Evolutionary conservation across 1,140 invertebrate species (phyloP).

Genomic region (Psilanteris sp.): DNA sequence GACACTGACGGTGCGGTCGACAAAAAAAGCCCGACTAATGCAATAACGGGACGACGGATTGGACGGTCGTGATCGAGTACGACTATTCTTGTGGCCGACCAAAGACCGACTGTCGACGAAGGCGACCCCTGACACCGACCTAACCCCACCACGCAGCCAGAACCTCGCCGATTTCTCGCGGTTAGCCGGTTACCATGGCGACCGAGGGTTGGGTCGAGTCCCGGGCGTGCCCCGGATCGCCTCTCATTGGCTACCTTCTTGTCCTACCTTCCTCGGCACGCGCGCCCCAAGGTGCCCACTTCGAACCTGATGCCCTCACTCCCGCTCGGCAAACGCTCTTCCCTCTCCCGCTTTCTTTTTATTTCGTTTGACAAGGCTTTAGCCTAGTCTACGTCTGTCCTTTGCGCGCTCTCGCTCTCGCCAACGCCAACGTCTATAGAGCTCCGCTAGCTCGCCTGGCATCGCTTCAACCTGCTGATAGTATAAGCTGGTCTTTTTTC

Average conservation of each 20-base stretch:
- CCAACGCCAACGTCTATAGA: constrained; percentile 6
- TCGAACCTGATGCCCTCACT: constrained; percentile 64
- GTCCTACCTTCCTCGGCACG: constrained; percentile 61
- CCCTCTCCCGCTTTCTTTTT: constrained; percentile 60
- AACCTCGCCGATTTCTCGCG: constrained; percentile 75
- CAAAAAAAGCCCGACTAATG: constrained; percentile 20
- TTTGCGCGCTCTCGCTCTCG: constrained; percentile 39
- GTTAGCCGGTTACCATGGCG: constrained; percentile 76
- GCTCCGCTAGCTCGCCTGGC: constrained; percentile 39
- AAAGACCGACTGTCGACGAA: constrained; percentile 78
- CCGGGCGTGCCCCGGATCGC: constrained; percentile 74
- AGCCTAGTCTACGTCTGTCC: constrained; percentile 60
- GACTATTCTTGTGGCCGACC: constrained; percentile 79
- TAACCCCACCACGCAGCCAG: constrained; percentile 69
- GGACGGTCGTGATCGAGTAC: constrained; percentile 68
- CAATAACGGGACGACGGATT: constrained; percentile 46
- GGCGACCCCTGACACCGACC: constrained; percentile 79
- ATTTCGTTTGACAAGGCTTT: constrained; percentile 60
- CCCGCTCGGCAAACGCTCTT: constrained; percentile 34
- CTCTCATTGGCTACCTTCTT: constrained; percentile 75
- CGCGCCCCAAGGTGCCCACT: constrained; percentile 60
- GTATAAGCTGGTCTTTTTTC: constrained; percentile 58
- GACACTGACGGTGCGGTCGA: constrained; percentile 36
- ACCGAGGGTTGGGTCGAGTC: constrained; percentile 79
- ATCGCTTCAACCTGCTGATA: constrained; percentile 67